Evolutionary conservation across 2,113 vertebrate species (phyloP), one percentile per base, ranked within the genome.

Genomic region (Cnemophilus loriae): DNA sequence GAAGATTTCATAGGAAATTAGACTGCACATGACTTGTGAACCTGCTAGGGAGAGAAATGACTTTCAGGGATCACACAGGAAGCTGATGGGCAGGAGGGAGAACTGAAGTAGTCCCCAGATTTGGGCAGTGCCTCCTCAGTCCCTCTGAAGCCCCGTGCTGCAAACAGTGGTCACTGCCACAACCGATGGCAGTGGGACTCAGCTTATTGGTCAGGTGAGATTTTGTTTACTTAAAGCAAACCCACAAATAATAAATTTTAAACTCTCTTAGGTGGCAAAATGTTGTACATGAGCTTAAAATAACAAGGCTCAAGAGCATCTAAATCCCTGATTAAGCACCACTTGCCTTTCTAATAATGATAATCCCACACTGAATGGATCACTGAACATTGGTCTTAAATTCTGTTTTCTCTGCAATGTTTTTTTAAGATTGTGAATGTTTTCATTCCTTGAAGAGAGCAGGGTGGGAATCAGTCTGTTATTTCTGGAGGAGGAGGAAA

Each of bases 361-460:
- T 89, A 93, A 95, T 84, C 89, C 89, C 59, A 6, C 74, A 13
- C 15, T 44, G 90, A 93, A 64, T 13, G 76, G 82, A 42, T 93
- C 87, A 55, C 71, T 71, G 44, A 93, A 41, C 59, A 23, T 1
- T 9, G 63, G 33, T 80, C 65, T 87, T 47, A 49, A 90, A 75
- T 42, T 64, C n/a, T 91, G 3, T 84, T 97, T 91, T 84, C 69
- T 75, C 74, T 82, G 60, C 84, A 75, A 41, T 89, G 89, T 95
- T 96, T 96, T 95, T 85, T 83, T 73, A 79, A 84, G 88, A 89
- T 37, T 91, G 47, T 39, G 82, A 75, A 75, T 92, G 78, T 96
- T 96, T 97, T 96, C 76, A 24, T 92, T 96, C 59, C 86, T 87
- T 55, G 33, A 78, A 91, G 37, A 65, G 87, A 65, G 33, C 0